Percentiles rank a stretch among this genome's conserved stretches.
These are phyloP conservation scores for Stichopus chloronotus DNA, from an alignment of 35 echinoderm and acorn worm species.

Conservation along the genomic window DNA sequence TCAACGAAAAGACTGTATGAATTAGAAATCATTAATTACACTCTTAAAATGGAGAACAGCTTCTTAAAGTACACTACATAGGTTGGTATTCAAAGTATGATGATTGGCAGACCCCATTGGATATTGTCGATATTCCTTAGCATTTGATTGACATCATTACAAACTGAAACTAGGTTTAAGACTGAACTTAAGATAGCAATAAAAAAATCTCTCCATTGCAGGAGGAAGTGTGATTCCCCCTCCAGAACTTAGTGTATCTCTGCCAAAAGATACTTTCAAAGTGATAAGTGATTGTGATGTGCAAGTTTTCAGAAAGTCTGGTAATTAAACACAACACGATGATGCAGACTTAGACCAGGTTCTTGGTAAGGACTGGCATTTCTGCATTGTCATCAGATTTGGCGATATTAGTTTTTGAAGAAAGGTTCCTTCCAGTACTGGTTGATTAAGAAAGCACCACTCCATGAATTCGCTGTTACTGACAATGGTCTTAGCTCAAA, in stretches of 20 bases:
- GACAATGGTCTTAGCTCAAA: neutral
- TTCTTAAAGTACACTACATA: slow-evolving; percentile 14
- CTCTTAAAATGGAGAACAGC: neutral
- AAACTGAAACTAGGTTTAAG: slow-evolving; percentile 23
- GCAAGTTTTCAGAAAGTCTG: slow-evolving; percentile 10
- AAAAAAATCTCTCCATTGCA: slow-evolving; percentile 31
- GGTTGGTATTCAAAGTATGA: slow-evolving; percentile 30
- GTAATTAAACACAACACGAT: neutral
- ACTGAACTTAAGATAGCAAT: neutral
- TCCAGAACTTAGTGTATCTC: slow-evolving; percentile 1
- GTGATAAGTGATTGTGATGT: slow-evolving; percentile 26
- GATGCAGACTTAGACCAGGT: neutral
- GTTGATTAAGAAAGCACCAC: neutral
- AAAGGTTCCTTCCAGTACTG: neutral
- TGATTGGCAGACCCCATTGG: slow-evolving; percentile 36
- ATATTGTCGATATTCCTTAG: slow-evolving; percentile 13
- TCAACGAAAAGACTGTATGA: slow-evolving; percentile 9
- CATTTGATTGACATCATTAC: neutral
- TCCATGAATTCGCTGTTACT: neutral
- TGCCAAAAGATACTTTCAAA: slow-evolving; percentile 22
- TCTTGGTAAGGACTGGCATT: slow-evolving; percentile 9
- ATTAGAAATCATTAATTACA: slow-evolving; percentile 11
- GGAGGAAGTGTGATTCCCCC: slow-evolving; percentile 13
- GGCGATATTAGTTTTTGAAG: neutral
- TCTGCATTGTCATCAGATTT: slow-evolving; percentile 14